A percentile compares a stretch with the other conserved stretches of the same genome.
phyloP scores from a whole-genome alignment of 2,797 vertebrate species.

The Xerus rutilus region DNA sequence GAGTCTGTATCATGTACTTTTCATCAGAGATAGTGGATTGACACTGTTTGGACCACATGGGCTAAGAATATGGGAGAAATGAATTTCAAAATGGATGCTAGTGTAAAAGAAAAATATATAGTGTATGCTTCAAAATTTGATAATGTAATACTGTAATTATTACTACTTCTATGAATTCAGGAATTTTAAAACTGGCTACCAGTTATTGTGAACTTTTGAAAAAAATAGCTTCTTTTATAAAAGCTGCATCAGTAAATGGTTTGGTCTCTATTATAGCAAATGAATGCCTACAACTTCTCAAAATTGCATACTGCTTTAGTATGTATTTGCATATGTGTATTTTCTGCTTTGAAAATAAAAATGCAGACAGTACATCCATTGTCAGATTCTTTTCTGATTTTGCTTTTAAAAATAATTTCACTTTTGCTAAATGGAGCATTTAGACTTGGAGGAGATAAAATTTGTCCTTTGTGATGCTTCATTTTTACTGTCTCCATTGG shows the following conservation, averaged over 20 bases:
- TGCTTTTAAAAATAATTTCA: slow-evolving; percentile 75
- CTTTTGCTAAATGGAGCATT: slow-evolving; percentile 57
- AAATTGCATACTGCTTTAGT: slow-evolving; percentile 64
- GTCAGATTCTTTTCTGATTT: slow-evolving; percentile 63
- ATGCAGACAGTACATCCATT: slow-evolving; percentile 12
- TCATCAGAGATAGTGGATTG: neutral
- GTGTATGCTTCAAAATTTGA: neutral
- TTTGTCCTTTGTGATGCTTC: slow-evolving; percentile 45
- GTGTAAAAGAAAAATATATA: neutral
- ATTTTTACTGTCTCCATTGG: neutral
- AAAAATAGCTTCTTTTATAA: slow-evolving; percentile 50
- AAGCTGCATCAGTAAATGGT: slow-evolving; percentile 32
- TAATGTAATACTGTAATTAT: slow-evolving; percentile 50
- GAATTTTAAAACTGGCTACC: slow-evolving; percentile 52
- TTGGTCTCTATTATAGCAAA: slow-evolving; percentile 40
- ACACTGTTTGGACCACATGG: neutral
- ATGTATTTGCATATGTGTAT: slow-evolving; percentile 55
- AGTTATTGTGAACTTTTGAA: slow-evolving; percentile 59
- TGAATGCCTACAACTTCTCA: slow-evolving; percentile 21
- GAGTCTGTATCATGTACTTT: neutral
- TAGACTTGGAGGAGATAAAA: slow-evolving; percentile 41
- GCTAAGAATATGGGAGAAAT: neutral
- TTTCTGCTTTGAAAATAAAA: slow-evolving; percentile 67
- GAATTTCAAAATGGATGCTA: slow-evolving; percentile 7
- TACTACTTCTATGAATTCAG: slow-evolving; percentile 45